Evolutionary conservation across 2,888 invertebrate species (phyloP), one percentile per base, ranked within the genome.

Genomic region (Cephus sareptanus): DNA sequence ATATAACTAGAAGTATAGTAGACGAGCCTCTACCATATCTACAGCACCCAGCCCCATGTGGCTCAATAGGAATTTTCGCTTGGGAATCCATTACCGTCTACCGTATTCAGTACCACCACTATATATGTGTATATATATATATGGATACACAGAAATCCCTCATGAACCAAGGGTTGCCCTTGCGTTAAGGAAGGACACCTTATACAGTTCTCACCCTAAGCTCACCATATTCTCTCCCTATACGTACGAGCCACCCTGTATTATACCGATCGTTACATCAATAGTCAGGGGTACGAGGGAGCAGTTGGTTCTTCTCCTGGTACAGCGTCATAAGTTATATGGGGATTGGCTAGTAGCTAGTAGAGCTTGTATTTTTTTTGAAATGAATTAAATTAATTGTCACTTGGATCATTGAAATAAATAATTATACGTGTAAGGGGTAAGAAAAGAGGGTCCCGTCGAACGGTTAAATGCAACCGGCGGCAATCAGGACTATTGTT

Each of bases 401-500:
- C 40, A 15, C 4, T 56, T 23, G 56, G 6, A 56, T 56, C 0
- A 15, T 56, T 56, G 23, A 23, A 56, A 23, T 56, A 23, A 56
- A 56, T 56, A 56, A 23, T 56, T 23, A 23, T 9, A 23, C 23
- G 56, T 9, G 23, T 6, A 23, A 6, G 9, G 23, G 9, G 23
- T 23, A 23, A 9, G 23, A 9, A 9, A 6, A 23, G 56, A 23
- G 56, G 56, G 23, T 56, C 9, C 23, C 74, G 40, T 76, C 15
- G 74, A 78, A 78, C 75, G 76, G 75, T 79, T 69, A 82, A 79
- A 81, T 79, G 79, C 9, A 9, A 2, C 23, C 15, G 23, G 9
- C 23, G 56, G 23, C 9, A 80, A 82, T 79, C 78, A 70, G 69
- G 23, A 75, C 68, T 73, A 80, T 81, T 81, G 81, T 84, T 81